Percentiles rank a stretch among this genome's conserved stretches.
phyloP scores from a whole-genome alignment of 2,797 vertebrate genomes.

The Acanthornis magna region DNA sequence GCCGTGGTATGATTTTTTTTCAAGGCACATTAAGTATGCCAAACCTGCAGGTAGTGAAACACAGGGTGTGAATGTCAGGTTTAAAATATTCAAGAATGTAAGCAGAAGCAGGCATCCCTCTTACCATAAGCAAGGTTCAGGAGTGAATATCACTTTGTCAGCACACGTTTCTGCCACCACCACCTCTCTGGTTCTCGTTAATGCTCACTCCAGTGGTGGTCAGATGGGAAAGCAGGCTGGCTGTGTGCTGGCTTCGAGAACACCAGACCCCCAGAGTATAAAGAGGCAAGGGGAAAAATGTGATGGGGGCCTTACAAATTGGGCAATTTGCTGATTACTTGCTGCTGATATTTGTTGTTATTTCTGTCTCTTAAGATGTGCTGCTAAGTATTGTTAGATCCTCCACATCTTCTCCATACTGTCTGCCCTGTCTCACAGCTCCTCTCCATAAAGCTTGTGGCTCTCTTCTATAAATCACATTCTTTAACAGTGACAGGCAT shows the following conservation, averaged over 20 bases:
- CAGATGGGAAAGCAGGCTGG: background rate
- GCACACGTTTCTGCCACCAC: background rate
- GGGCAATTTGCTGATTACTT: background rate
- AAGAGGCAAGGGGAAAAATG: background rate
- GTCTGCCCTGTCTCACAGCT: background rate
- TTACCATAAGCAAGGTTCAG: background rate
- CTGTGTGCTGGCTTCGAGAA: background rate
- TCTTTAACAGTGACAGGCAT: background rate
- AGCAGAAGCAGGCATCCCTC: background rate
- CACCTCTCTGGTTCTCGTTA: background rate
- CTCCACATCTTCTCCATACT: background rate
- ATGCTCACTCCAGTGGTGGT: background rate
- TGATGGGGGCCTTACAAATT: background rate
- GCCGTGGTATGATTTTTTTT: background rate
- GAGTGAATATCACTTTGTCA: background rate
- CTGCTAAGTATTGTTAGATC: background rate
- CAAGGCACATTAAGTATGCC: background rate
- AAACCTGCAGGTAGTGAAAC: background rate
- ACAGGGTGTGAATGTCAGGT: background rate
- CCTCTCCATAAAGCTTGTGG: background rate
- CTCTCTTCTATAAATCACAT: background rate
- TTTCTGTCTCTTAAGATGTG: background rate
- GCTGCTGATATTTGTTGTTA: background rate
- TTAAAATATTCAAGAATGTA: slow-evolving; percentile 6
- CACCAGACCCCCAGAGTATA: background rate